Conservation (phyloP, 2,113 vertebrate species). For the Nymphicus hollandicus region DNA sequence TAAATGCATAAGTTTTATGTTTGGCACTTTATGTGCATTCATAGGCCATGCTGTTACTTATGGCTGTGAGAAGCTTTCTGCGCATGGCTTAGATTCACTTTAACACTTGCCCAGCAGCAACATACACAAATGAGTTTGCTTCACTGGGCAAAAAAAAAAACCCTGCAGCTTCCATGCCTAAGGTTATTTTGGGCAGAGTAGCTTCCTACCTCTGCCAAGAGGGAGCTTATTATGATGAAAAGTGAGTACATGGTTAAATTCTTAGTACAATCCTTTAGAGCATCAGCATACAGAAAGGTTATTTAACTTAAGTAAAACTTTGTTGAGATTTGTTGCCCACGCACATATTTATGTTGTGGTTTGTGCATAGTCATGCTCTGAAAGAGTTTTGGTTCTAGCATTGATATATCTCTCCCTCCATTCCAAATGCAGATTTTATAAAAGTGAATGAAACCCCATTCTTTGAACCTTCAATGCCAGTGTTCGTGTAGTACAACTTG, state of each 20-base stretch:
- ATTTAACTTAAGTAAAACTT: neutral
- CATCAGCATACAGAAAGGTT: neutral
- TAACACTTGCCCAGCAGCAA: neutral
- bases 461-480: neutral
- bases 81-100: neutral
- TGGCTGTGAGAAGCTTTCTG: neutral
- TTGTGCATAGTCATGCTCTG: neutral
- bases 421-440: neutral
- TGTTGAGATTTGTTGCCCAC: neutral
- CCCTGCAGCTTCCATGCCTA: neutral
- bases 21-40: neutral
- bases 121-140: neutral
- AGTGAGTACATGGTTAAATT: neutral
- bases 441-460: neutral
- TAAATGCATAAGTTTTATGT: neutral
- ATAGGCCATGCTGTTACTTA: neutral
- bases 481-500: neutral
- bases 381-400: neutral
- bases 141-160: neutral
- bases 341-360: neutral
- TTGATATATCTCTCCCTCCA: neutral
- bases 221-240: neutral
- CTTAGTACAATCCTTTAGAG: neutral
- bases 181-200: neutral
- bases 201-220: neutral